Conservation (phyloP, 1,140 invertebrate species). For the Paraescarpia echinospica region DNA sequence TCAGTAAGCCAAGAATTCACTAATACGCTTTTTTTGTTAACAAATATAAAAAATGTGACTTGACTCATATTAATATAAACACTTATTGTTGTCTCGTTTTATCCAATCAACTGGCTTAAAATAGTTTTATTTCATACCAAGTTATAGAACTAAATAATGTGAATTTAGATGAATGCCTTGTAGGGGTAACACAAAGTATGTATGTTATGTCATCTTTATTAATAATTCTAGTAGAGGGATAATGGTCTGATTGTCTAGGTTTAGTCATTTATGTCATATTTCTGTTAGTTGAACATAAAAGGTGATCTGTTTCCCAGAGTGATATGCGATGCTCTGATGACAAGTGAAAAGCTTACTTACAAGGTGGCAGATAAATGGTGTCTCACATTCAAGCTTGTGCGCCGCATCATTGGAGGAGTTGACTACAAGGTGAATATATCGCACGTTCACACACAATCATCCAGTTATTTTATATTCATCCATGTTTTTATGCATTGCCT, state of each 20-base stretch:
- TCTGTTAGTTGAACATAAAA: too few species aligned
- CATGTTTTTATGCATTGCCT: not conserved
- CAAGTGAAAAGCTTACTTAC: conserved; percentile 76
- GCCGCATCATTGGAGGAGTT: conserved; percentile 82
- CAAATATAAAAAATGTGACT: not conserved
- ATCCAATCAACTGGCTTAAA: too few species aligned
- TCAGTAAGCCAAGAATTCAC: not conserved
- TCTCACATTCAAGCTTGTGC: conserved; percentile 78
- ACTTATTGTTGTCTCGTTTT: not conserved
- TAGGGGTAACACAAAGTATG: too few species aligned
- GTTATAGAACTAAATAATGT: too few species aligned
- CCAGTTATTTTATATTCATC: not conserved
- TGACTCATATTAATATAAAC: not conserved
- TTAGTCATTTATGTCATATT: not conserved
- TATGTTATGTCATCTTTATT: conserved; percentile 9
- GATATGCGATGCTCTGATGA: conserved; percentile 81
- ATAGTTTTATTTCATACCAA: too few species aligned
- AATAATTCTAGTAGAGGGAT: too few species aligned
- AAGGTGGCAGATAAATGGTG: conserved; percentile 83
- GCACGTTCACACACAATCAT: not conserved
- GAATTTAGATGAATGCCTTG: too few species aligned
- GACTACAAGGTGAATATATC: conserved; percentile 78
- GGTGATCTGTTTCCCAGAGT: conserved; percentile 61
- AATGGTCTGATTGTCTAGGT: too few species aligned
- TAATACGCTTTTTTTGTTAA: conserved; percentile 7